Evolutionary conservation across 2,888 invertebrate species (phyloP), one percentile per base, ranked within the genome.

Genomic region (Masnerella sp.): DNA sequence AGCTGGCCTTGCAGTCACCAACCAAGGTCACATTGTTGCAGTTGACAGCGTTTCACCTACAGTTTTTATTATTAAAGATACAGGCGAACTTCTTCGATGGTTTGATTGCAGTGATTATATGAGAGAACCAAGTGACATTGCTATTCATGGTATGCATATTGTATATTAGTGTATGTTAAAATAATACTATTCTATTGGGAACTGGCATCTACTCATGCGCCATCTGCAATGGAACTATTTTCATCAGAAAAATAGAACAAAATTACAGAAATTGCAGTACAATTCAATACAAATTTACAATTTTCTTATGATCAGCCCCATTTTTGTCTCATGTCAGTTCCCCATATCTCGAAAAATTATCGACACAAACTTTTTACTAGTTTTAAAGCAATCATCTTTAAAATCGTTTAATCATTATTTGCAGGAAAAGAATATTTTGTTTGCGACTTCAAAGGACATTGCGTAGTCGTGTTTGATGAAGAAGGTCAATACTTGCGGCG

Each of bases 81-180:
- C 93, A 79, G 98, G 98, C 15, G 96, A 97, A 83, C 90, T 98
- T 81, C 90, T 97, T 81, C 94, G 95, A 85, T 98, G 98, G 98
- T 98, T 98, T 87, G 97, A 98, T 88, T 98, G 98, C 89, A 96
- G 96, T 87, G 96, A 97, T 88, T 96, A 96, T 88, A 98, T 98
- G 98, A 91, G 97, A 79, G 98, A 98, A 88, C 98, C 98, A 12
- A 97, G 97, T 51, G 98, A 98, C 88, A 97, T 98, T 85, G 97
- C 97, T 76, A 96, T 98, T 84, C 94, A 94, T 89, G 96, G 96
- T 93, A 89, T 89, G 88, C 7, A 22, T 22, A 22, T 40, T 65
- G 11, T 22, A 34, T 38, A 20, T 11, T 38, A 32, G 58, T 42
- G 36, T n/a, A n/a, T n/a, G n/a, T n/a, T n/a, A n/a, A n/a, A n/a